Evolutionary conservation across 2,888 invertebrate genomes (phyloP), one percentile per base, ranked within the genome.

Genomic region (Euzetes globulus): DNA sequence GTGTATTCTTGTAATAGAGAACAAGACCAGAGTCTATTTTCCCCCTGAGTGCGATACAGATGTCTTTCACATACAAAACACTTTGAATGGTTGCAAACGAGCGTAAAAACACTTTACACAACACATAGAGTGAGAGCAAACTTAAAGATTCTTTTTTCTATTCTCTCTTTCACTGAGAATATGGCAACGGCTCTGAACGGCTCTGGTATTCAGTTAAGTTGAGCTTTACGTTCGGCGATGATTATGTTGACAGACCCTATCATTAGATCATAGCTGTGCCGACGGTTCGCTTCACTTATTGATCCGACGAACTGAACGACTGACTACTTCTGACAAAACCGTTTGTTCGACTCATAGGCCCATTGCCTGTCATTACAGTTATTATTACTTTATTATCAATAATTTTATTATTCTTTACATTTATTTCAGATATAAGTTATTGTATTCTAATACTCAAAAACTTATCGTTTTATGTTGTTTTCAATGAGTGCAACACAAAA

Each of bases 191-290:
- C 7, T 33, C 5, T 33, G 33, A 2, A 37, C 17, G n/a, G 65
- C 65, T 5, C 11, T 65, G 65, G 9, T 15, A 29, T 65, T 65
- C 9, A 65, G 65, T 65, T 65, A 41, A 65, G 65, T 65, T 11
- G 65, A 65, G 65, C 65, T 65, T 29, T 65, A 33, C n/a, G 37
- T 65, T 65, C 37, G 41, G 41, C n/a, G 37, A 65, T 65, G 37
- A 65, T 65, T 37, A 65, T 65, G 37, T 65, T 65, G 65, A 65
- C 65, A 65, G 65, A 65, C 65, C 65, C 65, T 65, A 65, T 65
- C 65, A 65, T 65, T 65, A 65, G 65, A 65, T 65, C 37, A 65
- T 65, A 65, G 65, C 58, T 37, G 65, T 37, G 65, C 65, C 33
- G 65, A 58, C 58, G 25, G 58, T 58, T 58, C 29, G 29, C 19